Evolutionary conservation across 1,140 invertebrate genomes (phyloP), one percentile per base, ranked within the genome.

Genomic region (Monochamus saltuarius): DNA sequence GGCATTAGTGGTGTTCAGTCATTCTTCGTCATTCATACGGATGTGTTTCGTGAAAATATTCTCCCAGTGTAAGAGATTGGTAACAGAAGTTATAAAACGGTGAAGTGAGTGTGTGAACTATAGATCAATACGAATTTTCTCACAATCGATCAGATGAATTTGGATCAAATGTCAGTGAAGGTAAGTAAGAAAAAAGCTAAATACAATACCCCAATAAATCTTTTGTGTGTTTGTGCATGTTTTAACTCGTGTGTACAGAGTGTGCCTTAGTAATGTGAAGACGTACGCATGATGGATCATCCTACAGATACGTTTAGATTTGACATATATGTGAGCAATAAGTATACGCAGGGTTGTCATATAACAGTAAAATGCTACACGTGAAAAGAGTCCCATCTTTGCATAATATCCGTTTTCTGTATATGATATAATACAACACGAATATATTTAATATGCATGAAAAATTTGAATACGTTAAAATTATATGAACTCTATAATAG

Each of bases 1-100:
- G 50, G 43, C 72, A 73, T 70, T 73, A 56, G 59, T 66, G 52
- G 50, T 45, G 63, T 64, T 73, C 66, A 71, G 69, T 71, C 64
- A 68, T 70, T 70, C 64, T 53, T 62, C 65, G 66, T 65, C 71
- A 65, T 67, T 64, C 68, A 68, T 53, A 66, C 65, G 16, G 65
- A 64, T 56, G 36, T 54, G 63, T 11, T 40, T 40, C 39, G 39
- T 40, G 11, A n/a, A 11, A 40, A 40, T 40, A 40, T 40, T 14
- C 39, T n/a, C 39, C 39, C 14, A 40, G 11, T n/a, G 2, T 14
- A 8, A 40, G 39, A n/a, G 39, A 16, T 8, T 40, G 39, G 39
- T 29, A 29, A 29, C 22, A 29, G 22, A 29, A 29, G 2, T 29
- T 29, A 29, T 29, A 29, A 29, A 29, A 6, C 22, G 22, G 22